Evolutionary conservation across 2,113 vertebrate species (phyloP).

Genomic region (Stictonetta naevosa): DNA sequence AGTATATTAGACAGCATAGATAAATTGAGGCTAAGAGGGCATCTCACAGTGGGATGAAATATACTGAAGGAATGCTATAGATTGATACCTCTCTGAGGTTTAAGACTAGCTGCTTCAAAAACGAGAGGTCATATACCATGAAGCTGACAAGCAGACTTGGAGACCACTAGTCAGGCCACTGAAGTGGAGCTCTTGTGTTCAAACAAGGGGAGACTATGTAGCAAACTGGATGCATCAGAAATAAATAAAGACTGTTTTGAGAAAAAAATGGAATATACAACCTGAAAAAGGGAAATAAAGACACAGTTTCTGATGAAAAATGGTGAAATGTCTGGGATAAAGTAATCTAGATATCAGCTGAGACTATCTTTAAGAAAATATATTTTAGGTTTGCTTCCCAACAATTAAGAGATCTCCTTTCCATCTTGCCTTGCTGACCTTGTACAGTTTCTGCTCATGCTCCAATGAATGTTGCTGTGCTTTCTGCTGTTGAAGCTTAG

Average conservation of each 20-base stretch:
- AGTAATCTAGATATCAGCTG: neutral
- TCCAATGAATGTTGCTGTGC: neutral
- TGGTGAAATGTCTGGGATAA: neutral
- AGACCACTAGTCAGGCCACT: neutral
- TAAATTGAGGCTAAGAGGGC: constrained; percentile 58
- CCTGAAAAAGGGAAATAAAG: neutral
- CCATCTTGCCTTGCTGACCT: neutral
- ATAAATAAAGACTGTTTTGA: neutral
- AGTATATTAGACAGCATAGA: constrained; percentile 56
- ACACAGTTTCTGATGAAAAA: neutral
- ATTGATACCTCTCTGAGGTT: neutral
- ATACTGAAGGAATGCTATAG: constrained; percentile 24
- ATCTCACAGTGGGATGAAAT: constrained; percentile 40
- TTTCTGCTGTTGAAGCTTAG: constrained; percentile 1
- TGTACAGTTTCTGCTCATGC: neutral
- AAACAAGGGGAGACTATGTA: neutral
- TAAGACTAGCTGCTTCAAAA: constrained; percentile 27
- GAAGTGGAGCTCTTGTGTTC: neutral
- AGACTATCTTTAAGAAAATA: neutral
- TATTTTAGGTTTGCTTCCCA: neutral
- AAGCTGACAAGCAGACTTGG: neutral
- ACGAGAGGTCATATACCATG: neutral
- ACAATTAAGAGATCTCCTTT: neutral
- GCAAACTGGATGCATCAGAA: neutral
- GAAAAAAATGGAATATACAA: neutral